Evolutionary conservation across 2,113 vertebrate species (phyloP), one percentile per base, ranked within the genome.

Genomic region (Euleptes europaea): DNA sequence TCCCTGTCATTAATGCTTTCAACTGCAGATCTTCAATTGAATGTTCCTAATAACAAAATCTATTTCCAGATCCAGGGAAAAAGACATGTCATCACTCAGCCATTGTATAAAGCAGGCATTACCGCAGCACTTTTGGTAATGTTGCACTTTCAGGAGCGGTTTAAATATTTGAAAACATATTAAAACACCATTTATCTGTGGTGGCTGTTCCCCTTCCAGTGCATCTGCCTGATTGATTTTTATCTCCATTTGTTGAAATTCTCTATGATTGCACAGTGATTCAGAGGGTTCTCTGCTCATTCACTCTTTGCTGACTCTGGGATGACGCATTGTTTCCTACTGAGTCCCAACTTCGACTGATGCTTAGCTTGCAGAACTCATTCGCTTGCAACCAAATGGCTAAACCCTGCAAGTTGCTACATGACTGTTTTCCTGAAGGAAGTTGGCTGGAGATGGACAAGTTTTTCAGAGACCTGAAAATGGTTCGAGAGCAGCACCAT

Each of bases 31-130:
- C 89, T 65, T 77, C 75, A 90, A 49, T 71, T 88, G 92, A 93
- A 89, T 91, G 84, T 49, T 90, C 42, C 86, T 91, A 92, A 94
- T 31, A 88, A 81, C 54, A 92, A 91, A 94, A 91, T 88, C 85
- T 82, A 90, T 93, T 94, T 92, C 88, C 84, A 80, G 74, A 92
- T 86, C 84, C 78, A 86, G 71, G 49, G 49, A 57, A 92, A 88
- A 79, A 88, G 88, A 91, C 28, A 49, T 78, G 81, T 89, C 91
- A 93, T 78, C 88, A 28, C 76, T 33, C 80, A 76, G 67, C 71
- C 5, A 11, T n/a, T 90, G 47, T 79, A 33, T 90, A 84, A 40
- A 79, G 80, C 66, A 88, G 69, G 82, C 73, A 80, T 89, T 90
- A 88, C 76, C 87, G 79, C 86, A 91, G 81, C 3, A 47, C 66